A percentile compares a stretch with the other conserved stretches of the same genome.
phyloP scores from a whole-genome alignment of 1,140 invertebrate genomes.

The Drosophila tropicalis region DNA sequence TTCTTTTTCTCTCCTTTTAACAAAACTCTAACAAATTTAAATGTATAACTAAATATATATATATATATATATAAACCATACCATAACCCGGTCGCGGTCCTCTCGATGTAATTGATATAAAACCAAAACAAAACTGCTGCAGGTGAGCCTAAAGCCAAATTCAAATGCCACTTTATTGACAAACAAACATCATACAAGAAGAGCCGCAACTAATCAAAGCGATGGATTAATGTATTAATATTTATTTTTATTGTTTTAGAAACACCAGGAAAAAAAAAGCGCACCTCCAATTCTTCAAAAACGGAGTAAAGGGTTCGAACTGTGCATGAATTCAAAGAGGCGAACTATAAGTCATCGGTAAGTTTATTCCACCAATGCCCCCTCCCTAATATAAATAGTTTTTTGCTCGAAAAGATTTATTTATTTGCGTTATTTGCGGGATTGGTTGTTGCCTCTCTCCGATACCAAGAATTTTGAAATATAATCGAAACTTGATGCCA shows the following conservation, averaged over 20 bases:
- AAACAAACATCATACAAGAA: no score
- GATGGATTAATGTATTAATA: no score
- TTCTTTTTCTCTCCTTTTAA: neutral
- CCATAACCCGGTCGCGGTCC: neutral
- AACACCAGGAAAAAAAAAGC: conserved; percentile 83
- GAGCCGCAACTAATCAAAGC: no score
- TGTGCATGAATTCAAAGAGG: conserved; percentile 83
- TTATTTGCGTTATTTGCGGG: no score
- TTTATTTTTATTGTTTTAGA: conserved; percentile 49
- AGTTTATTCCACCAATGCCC: conserved; percentile 16
- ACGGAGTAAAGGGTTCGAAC: conserved; percentile 81
- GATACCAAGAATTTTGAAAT: no score
- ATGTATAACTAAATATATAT: neutral
- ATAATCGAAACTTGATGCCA: no score
- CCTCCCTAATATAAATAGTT: neutral
- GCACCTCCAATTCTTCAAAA: conserved; percentile 82
- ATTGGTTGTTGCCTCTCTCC: no score
- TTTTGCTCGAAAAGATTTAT: neutral
- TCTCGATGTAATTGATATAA: neutral
- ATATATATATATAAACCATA: no score
- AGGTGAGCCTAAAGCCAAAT: neutral
- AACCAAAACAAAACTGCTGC: neutral
- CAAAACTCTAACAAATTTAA: neutral
- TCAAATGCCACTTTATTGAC: neutral
- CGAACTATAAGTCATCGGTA: conserved; percentile 83